Evolutionary conservation across 2,797 vertebrate species (phyloP), one percentile per base, ranked within the genome.

Genomic region (Loris lydekkerianus): DNA sequence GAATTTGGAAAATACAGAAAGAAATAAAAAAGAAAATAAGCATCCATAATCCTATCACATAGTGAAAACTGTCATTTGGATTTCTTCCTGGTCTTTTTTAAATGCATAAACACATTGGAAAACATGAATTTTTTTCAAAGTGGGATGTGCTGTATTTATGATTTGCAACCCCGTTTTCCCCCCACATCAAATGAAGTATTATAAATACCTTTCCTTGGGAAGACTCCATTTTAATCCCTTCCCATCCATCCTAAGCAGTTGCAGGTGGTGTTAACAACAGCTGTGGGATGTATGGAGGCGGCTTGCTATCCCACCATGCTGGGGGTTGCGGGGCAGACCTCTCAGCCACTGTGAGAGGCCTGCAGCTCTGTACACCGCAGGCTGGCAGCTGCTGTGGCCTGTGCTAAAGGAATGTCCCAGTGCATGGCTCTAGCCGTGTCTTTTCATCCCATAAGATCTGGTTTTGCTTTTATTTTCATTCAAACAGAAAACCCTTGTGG

Each of bases 401-500:
- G 67, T 34, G 86, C n/a, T 34, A 67, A n/a, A 80, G 21, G 65
- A 25, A 58, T 11, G 9, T 58, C 77, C 70, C 1, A 1, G 56
- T 1, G 46, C 0, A 0, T 61, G 77, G n/a, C n/a, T 7, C 63
- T 27, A 25, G 60, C 69, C 14, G 0, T 15, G 6, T 81, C 69
- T 65, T 58, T 65, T 86, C 25, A 20, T 17, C 23, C 10, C 7
- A 2, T n/a, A 15, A 0, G 40, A 34, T 60, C 82, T 86, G 37
- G 1, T 37, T 49, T 90, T 37, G 37, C 31, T 97, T 96, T 98
- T 96, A 20, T 89, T 94, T 89, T 65, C 15, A 17, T 53, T 29
- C 61, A 20, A 65, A 75, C 97, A 99, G 99, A 99, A 99, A 99
- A 99, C 99, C 27, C 98, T 99, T 10, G 98, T 99, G 97, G 99